These are phyloP conservation scores for Talpa occidentalis DNA, from an alignment of 2,113 vertebrate species.

Conservation along the genomic window DNA sequence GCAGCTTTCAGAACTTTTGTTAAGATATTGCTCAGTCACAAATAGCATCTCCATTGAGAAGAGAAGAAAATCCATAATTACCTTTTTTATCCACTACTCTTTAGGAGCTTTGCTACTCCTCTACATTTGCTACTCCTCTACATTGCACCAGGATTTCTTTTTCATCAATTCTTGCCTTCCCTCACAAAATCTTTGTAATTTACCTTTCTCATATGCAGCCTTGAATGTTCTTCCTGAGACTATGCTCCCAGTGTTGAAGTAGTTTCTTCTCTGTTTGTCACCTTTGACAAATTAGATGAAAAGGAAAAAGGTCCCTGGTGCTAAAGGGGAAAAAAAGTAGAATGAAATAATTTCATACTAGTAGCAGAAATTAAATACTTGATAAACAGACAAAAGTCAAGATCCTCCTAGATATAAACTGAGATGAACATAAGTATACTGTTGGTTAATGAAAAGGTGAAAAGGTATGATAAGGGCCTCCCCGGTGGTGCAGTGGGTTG, in stretches of 20 bases:
- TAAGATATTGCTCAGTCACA: constrained; percentile 6
- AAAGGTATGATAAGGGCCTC: neutral
- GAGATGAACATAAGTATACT: constrained; percentile 2
- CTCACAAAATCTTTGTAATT: neutral
- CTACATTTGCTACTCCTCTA: neutral
- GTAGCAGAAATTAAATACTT: constrained; percentile 41
- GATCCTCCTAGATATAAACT: constrained; percentile 33
- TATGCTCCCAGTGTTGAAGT: neutral
- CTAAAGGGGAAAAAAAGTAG: neutral
- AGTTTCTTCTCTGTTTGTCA: neutral
- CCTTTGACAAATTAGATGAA: constrained; percentile 43
- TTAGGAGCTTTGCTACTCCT: neutral
- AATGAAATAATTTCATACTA: neutral
- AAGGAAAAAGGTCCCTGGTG: neutral
- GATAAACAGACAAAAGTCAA: constrained; percentile 6
- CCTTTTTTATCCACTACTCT: neutral
- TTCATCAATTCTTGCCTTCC: neutral
- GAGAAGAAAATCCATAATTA: constrained; percentile 31
- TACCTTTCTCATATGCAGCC: neutral
- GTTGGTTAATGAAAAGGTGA: neutral
- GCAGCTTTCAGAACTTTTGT: constrained; percentile 35
- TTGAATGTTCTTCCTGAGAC: neutral
- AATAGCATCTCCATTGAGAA: neutral
- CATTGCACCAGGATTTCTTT: neutral
- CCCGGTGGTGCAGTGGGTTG: too few relatives aligned